Conservation (phyloP, 2,888 invertebrate species). For the Pristionchus mayeri region DNA sequence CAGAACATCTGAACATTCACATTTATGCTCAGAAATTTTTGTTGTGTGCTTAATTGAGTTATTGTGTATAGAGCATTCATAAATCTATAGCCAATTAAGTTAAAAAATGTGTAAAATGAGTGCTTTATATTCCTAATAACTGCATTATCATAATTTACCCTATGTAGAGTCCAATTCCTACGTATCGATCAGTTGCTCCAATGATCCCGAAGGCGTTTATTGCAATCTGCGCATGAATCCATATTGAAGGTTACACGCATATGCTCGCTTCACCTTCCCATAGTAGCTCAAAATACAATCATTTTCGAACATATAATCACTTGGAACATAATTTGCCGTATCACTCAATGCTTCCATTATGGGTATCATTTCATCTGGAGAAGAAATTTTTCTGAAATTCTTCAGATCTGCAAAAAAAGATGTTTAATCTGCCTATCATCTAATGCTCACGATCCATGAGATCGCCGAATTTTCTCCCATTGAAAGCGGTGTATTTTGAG, state of each 20-base stretch:
- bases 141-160: slow-evolving; percentile 53
- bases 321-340: neutral
- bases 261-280: neutral
- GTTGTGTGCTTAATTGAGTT: too few species aligned
- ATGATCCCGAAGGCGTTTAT: slow-evolving; percentile 53
- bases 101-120: neutral
- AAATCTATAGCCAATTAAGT: neutral
- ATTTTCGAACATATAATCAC: neutral
- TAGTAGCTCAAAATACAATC: neutral
- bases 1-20: slow-evolving; percentile 51
- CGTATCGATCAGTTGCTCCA: neutral
- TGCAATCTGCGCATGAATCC: slow-evolving; percentile 48
- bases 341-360: neutral
- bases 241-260: too few species aligned
- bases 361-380: too few species aligned
- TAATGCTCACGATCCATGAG: slow-evolving; percentile 25
- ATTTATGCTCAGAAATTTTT: too few species aligned
- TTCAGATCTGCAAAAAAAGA: neutral
- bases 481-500: neutral
- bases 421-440: neutral
- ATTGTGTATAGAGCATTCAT: neutral
- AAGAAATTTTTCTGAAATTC: neutral
- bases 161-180: slow-evolving; percentile 55
- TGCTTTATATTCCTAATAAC: too few species aligned
- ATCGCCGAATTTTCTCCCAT: slow-evolving; percentile 10